Base-by-base conservation (phyloP, 1,140 invertebrate species). In the Homarus americanus region DNA sequence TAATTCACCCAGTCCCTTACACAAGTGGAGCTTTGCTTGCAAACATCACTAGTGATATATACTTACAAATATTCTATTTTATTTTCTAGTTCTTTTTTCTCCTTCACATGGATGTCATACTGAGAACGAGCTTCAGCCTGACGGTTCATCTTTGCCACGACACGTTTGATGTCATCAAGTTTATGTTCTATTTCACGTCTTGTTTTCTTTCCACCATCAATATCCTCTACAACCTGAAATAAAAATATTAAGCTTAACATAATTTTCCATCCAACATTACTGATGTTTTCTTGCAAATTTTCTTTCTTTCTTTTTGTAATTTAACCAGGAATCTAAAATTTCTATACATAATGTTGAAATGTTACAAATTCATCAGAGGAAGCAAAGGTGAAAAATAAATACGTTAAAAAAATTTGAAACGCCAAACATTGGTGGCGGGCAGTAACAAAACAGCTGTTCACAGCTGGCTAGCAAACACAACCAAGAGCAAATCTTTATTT, bases 1-100 rank as follows among this genome's bases (percentile, higher is more conserved):
- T n/a, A n/a, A n/a, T n/a, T n/a, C n/a, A n/a, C n/a, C n/a, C n/a
- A n/a, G n/a, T n/a, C n/a, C n/a, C n/a, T n/a, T n/a, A n/a, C n/a
- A n/a, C n/a, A n/a, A n/a, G n/a, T n/a, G n/a, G n/a, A n/a, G n/a
- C n/a, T n/a, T n/a, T n/a, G n/a, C n/a, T n/a, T n/a, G n/a, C n/a
- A n/a, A n/a, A n/a, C n/a, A n/a, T n/a, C n/a, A n/a, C n/a, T n/a
- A n/a, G n/a, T n/a, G n/a, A 58, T 58, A 36, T 24, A 49, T 34
- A 90, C 87, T 90, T 58, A 90, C 87, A 90, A 58, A 76, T 83
- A 90, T 58, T 83, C 41, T n/a, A 90, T 53, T 80, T 83, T 90
- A 32, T 90, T 90, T 73, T 90, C 80, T 15, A 90, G 66, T 20
- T 83, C 80, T 28, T 90, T 83, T 44, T 38, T 90, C 34, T 90